These are phyloP conservation scores for Xyrichtys novacula DNA, from an alignment of 2,797 vertebrate genomes.

Conservation along the genomic window DNA sequence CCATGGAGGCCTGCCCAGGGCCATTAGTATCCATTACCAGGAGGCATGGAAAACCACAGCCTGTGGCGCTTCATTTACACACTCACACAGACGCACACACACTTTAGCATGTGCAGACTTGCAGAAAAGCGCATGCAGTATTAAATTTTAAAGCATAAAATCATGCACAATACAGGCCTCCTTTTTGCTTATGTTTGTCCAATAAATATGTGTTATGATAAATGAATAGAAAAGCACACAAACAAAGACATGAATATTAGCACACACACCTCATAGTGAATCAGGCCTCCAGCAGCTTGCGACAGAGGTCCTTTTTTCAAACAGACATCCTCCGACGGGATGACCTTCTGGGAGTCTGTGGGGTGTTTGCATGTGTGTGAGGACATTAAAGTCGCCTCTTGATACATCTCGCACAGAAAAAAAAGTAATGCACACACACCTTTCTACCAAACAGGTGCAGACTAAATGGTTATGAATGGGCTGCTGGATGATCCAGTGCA, in stretches of 20 bases:
- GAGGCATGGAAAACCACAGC: constrained; percentile 52
- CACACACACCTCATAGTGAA: constrained; percentile 45
- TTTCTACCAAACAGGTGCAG: constrained; percentile 91
- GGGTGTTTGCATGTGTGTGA: constrained; percentile 58
- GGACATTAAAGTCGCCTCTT: not conserved
- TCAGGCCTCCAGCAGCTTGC: constrained; percentile 71
- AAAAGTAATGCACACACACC: not conserved
- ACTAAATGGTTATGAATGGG: constrained; percentile 97
- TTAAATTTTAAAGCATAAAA: not conserved
- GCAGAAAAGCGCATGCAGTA: not conserved
- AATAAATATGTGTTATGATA: not conserved
- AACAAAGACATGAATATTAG: constrained; percentile 14
- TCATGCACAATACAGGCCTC: not conserved
- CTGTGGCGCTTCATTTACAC: constrained; percentile 33
- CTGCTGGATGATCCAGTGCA: constrained; percentile 88
- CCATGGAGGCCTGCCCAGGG: constrained; percentile 74
- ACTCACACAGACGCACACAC: constrained; percentile 21
- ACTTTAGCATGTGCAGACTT: not conserved
- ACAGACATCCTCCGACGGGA: constrained; percentile 77
- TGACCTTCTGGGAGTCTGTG: constrained; percentile 82
- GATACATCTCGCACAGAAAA: constrained; percentile 9
- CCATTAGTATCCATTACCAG: constrained; percentile 81
- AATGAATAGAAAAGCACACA: not conserved
- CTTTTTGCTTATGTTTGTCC: not conserved
- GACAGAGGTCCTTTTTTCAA: constrained; percentile 79